phyloP scores from a whole-genome alignment of 2,113 vertebrate genomes.

The Neofelis nebulosa region DNA sequence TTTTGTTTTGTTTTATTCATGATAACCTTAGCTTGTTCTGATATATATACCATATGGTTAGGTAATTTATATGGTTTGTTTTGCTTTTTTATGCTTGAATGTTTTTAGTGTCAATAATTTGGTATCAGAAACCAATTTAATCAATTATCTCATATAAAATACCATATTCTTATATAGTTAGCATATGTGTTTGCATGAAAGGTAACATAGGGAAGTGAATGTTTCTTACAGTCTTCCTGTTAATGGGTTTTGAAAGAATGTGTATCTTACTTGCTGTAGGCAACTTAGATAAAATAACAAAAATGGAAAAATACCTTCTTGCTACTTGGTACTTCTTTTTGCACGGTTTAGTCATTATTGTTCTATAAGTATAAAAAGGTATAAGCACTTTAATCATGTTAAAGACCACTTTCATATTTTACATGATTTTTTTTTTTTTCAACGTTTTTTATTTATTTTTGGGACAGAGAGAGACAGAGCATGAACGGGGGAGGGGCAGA shows the following conservation, averaged over 20 bases:
- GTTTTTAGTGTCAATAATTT: constrained; percentile 42
- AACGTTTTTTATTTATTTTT: no score
- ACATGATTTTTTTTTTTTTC: constrained; percentile 42
- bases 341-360: background rate
- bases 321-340: constrained; percentile 8
- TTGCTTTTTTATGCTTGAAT: background rate
- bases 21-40: background rate
- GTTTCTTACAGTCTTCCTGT: background rate
- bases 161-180: background rate
- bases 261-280: background rate
- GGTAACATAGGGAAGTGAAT: background rate
- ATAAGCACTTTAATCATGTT: constrained; percentile 42
- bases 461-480: no score
- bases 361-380: background rate
- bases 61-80: background rate
- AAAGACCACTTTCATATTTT: constrained; percentile 8
- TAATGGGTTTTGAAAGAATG: background rate
- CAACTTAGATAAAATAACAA: constrained; percentile 5
- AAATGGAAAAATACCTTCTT: constrained; percentile 21
- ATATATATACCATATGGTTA: background rate
- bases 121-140: background rate
- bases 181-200: background rate
- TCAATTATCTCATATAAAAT: background rate
- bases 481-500: no score
- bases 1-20: constrained; percentile 3